Percentiles rank a stretch among this genome's conserved stretches.
Evolutionary conservation across 1,140 invertebrate species (phyloP).

Genomic region (Glomeris maerens): DNA sequence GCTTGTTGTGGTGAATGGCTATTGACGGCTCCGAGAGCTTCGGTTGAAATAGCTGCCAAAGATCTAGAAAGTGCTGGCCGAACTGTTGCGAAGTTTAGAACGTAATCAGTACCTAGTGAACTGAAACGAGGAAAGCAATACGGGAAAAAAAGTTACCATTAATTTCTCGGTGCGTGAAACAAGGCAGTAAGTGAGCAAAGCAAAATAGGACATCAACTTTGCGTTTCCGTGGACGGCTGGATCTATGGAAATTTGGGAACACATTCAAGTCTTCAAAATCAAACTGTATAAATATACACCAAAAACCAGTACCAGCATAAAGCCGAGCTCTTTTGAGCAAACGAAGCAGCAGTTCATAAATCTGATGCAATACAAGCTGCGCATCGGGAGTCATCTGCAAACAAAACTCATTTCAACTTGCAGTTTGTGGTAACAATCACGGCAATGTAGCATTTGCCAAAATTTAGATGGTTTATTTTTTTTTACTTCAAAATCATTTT

Average conservation of each 20-base stretch:
- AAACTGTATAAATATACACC: no score
- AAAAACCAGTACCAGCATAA: conserved; percentile 47
- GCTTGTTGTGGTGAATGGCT: conserved; percentile 87
- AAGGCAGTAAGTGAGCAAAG: conserved; percentile 75
- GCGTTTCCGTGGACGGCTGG: conserved; percentile 63
- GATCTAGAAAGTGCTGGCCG: conserved; percentile 70
- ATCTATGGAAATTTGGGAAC: conserved; percentile 44
- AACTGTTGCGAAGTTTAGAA: conserved; percentile 42
- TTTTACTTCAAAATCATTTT: no score
- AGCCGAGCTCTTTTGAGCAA: conserved; percentile 63
- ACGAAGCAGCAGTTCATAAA: conserved; percentile 54
- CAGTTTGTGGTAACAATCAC: background rate
- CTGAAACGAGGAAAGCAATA: background rate
- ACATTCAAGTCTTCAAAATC: background rate
- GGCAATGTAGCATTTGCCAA: conserved; percentile 1
- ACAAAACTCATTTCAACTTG: background rate
- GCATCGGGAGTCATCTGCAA: conserved; percentile 47
- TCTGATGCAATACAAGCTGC: conserved; percentile 61
- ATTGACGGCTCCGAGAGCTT: conserved; percentile 88
- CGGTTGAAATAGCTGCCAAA: conserved; percentile 88
- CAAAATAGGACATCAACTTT: conserved; percentile 83
- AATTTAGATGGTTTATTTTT: no score
- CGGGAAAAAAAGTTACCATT: conserved; percentile 49
- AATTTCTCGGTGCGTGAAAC: conserved; percentile 77
- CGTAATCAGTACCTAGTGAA: background rate